Base-by-base conservation (phyloP, 2,113 vertebrate species). In the Carollia perspicillata region DNA sequence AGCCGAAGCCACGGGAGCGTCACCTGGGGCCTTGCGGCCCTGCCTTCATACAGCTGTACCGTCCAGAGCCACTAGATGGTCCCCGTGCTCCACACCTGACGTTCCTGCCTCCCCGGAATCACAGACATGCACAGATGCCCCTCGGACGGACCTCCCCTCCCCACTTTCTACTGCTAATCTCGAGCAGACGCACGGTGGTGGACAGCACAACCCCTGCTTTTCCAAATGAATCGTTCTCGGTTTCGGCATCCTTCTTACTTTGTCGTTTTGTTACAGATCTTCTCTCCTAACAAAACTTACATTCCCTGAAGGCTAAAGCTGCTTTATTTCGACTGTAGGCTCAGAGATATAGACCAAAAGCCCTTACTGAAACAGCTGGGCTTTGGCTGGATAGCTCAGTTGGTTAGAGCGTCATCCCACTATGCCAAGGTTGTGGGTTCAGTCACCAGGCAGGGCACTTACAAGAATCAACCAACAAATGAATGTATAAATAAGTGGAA, bases 81-180 rank as follows among this genome's bases (percentile, higher is more conserved):
- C 0, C n/a, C 63, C 65, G 5, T n/a, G 88, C 33, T 75, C 95
- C 94, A 90, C 30, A 3, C 28, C 35, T 35, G 68, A 72, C 53
- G 74, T 51, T 28, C 23, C 16, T n/a, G 18, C 42, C 4, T 0
- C 0, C 2, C 0, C 14, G 40, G 55, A 0, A 4, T n/a, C 44
- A 35, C 63, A 3, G 17, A 55, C 49, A 28, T 22, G 4, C n/a
- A 74, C 44, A n/a, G 71, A n/a, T n/a, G n/a, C n/a, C n/a, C n/a
- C n/a, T n/a, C n/a, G n/a, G n/a, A n/a, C n/a, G n/a, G n/a, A 53
- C 14, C 30, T 30, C 0, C 3, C n/a, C 47, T 49, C 33, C 28
- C 10, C 8, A 10, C 37, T 84, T 86, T 1, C 11, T 7, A 9
- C 53, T 23, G 55, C 33, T 69, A 13, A 18, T n/a, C 23, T 23